phyloP scores from a whole-genome alignment of 2,888 invertebrate genomes.

The Micoletzkya japonica region DNA sequence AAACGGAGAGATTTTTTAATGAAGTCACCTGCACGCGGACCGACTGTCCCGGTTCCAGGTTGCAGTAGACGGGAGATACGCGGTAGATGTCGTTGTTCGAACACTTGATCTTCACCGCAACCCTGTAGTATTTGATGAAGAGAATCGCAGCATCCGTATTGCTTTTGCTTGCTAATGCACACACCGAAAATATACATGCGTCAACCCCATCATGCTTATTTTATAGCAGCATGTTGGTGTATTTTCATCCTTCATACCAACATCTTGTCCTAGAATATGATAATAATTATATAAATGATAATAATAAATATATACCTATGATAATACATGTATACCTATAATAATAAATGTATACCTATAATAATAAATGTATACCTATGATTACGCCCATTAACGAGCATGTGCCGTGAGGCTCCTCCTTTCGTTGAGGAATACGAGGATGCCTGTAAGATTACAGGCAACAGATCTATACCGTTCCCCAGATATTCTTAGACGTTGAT shows the following conservation, averaged over 20 bases:
- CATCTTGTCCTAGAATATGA: no score
- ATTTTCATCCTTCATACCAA: no score
- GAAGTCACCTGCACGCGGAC: constrained; percentile 50
- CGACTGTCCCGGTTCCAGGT: constrained; percentile 55
- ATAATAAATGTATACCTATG: constrained; percentile 37
- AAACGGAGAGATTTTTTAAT: background rate
- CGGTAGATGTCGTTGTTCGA: constrained; percentile 58
- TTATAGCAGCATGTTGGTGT: no score
- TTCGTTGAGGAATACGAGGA: constrained; percentile 37
- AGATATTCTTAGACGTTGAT: no score
- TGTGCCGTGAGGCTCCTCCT: constrained; percentile 58
- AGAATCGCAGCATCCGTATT: background rate
- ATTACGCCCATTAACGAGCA: constrained; percentile 58
- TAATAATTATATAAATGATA: no score
- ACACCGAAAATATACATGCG: no score
- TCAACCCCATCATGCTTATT: no score
- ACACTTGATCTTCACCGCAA: constrained; percentile 61
- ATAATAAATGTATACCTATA: background rate
- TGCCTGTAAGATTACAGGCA: constrained; percentile 30
- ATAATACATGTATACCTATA: background rate
- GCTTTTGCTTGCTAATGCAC: no score
- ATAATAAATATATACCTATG: no score
- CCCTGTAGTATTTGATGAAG: no score
- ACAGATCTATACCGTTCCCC: no score
- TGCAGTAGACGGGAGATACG: constrained; percentile 57